Base-by-base conservation (phyloP, 2,888 invertebrate genomes). In the Xestia sexstrigata region DNA sequence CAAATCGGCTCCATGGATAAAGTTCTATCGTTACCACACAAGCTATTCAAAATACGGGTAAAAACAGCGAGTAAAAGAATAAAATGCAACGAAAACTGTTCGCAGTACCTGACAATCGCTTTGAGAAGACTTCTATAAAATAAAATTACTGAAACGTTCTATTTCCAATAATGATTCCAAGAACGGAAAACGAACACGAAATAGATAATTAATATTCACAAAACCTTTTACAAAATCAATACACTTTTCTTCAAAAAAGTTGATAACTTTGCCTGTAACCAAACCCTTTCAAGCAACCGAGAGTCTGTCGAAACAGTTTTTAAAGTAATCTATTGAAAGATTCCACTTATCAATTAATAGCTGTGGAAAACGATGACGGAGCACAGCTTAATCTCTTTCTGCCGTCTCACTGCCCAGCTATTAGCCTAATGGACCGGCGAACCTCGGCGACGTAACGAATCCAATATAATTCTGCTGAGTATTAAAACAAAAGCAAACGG, bases 371-470 rank as follows among this genome's bases (percentile, higher is more conserved):
- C 91, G 94, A 95, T 95, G 95, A 95, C 93, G 92, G 92, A 90
- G 94, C 94, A 92, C 88, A 87, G 92, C 92, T 93, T 95, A 95
- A 95, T 95, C 94, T 94, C 92, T 92, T 94, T 94, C 93, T 92
- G 93, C 94, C 94, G 92, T 93, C 93, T 95, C 95, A 95, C 93
- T 94, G 94, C 90, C 90, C 91, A 88, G 92, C 93, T 94, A 95
- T 95, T 95, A 95, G 93, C 92, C 93, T 95, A 95, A 95, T 95
- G 95, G 95, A 93, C 90, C 92, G 90, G 76, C 85, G 91, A 89
- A 91, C 89, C 90, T 90, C 87, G 77, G 86, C 84, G 88, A 90
- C 88, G 90, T 90, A 91, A 92, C 90, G 88, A 91, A 91, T 92
- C 92, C 92, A 93, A 93, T 93, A 91, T 89, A 91, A 87, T 88